Percentiles rank a stretch among this genome's conserved stretches.
Conservation (phyloP, 2,888 invertebrate species). For the Ceramica pisi region DNA sequence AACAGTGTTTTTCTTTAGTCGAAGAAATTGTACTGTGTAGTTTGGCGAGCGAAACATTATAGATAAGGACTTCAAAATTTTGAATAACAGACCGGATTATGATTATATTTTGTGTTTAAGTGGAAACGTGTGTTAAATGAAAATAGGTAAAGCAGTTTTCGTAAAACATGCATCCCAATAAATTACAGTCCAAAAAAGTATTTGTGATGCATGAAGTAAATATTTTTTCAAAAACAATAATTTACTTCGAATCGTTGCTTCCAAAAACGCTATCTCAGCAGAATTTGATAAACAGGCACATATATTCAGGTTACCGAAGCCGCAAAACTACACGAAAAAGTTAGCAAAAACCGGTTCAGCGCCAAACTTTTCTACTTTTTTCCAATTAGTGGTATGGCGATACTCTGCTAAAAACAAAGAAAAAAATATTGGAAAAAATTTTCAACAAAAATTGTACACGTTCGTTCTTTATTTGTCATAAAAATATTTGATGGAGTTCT, state of each 20-base stretch:
- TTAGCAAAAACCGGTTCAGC: constrained; percentile 11
- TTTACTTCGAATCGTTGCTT: not conserved
- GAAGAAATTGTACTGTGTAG: constrained; percentile 18
- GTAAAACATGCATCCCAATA: not conserved
- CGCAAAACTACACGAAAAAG: constrained; percentile 6
- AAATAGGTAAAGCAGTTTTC: not conserved
- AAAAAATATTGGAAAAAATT: constrained; percentile 28
- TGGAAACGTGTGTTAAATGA: too few relatives aligned
- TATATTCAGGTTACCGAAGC: constrained; percentile 1
- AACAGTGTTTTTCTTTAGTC: constrained; percentile 2
- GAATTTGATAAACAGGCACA: constrained; percentile 20
- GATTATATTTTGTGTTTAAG: not conserved
- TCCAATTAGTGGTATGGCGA: constrained; percentile 28
- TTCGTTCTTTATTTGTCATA: constrained; percentile 58
- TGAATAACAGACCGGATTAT: not conserved
- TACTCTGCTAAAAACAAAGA: constrained; percentile 34
- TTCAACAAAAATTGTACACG: constrained; percentile 47
- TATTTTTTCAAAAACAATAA: not conserved
- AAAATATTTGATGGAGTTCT: constrained; percentile 65
- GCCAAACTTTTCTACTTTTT: constrained; percentile 42
- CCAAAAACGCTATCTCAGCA: not conserved
- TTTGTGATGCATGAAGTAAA: not conserved
- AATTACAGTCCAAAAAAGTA: not conserved
- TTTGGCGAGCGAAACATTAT: constrained; percentile 1
- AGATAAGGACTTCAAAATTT: constrained; percentile 21